Base-by-base conservation (phyloP, 2,888 invertebrate species). In the Rhodophaea formosa region DNA sequence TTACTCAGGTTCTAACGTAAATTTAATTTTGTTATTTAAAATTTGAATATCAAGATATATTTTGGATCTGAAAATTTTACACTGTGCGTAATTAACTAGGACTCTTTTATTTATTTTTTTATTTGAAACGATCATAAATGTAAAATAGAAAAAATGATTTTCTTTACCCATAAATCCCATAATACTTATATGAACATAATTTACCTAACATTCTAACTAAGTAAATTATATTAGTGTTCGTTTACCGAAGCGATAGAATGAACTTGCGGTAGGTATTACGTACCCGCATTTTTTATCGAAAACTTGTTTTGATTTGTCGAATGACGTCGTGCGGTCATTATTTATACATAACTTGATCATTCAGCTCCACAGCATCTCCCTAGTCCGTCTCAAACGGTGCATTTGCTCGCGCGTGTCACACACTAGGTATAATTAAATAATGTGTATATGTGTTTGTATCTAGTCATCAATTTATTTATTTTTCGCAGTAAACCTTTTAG, bases 241-340 rank as follows among this genome's bases (percentile, higher is more conserved):
- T 35, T 5, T 39, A 39, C 12, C 39, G 12, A 39, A 39, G 3
- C 39, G 1, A n/a, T 12, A 39, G 12, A 39, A 8, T 12, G 12
- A 12, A 39, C 39, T n/a, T 12, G n/a, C 10, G n/a, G 12, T 14
- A 14, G 14, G 8, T 44, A 12, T 39, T 39, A 39, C n/a, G 39
- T 39, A 39, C 39, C 39, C 39, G n/a, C 39, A n/a, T 16, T 62
- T 71, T 66, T 75, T 72, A 73, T 74, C 68, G 58, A 65, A 77
- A 80, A 82, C 81, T 75, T 75, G 82, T 82, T 82, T 82, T 75
- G 66, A 71, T 75, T 71, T 58, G 59, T 57, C 29, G 60, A 63
- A 70, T 70, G 71, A 69, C 78, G 75, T 75, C 70, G 72, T 69
- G 64, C 64, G 66, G 68, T 74, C 66, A 75, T 74, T 69, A 65